A percentile compares a stretch with the other conserved stretches of the same genome.
phyloP scores from a whole-genome alignment of 1,140 invertebrate genomes.

The Thalassaphorura encarpata region DNA sequence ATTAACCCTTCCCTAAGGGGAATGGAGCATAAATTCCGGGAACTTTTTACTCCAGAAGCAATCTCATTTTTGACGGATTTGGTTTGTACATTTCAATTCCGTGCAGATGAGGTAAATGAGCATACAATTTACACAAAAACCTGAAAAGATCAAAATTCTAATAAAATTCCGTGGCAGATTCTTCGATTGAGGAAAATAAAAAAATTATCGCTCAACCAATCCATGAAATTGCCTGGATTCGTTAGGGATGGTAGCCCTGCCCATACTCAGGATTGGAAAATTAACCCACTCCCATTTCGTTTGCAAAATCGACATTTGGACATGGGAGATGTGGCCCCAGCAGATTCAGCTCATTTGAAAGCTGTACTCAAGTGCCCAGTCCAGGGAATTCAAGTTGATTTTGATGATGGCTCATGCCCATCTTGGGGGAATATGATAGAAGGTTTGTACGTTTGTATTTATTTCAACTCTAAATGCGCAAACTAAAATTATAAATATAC shows the following conservation, averaged over 20 bases:
- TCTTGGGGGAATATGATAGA: conserved; percentile 56
- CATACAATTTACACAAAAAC: conserved; percentile 3
- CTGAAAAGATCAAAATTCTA: no score
- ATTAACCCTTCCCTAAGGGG: conserved; percentile 18
- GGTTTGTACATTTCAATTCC: conserved; percentile 18
- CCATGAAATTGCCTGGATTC: background rate
- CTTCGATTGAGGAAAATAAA: conserved; percentile 4
- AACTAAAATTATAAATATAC: no score
- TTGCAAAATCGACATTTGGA: conserved; percentile 44
- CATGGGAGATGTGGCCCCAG: conserved; percentile 50
- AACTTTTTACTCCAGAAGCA: conserved; percentile 28
- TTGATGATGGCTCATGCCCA: conserved; percentile 63
- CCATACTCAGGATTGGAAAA: conserved; percentile 42
- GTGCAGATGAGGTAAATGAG: conserved; percentile 18
- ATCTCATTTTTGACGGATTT: conserved; percentile 25
- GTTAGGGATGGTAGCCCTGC: background rate
- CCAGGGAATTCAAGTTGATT: conserved; percentile 44
- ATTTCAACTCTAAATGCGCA: no score
- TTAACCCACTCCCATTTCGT: conserved; percentile 43
- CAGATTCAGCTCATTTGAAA: conserved; percentile 45
- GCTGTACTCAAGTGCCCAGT: conserved; percentile 39
- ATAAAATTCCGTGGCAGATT: conserved; percentile 9
- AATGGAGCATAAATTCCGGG: conserved; percentile 9
- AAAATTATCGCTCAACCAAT: conserved; percentile 1
- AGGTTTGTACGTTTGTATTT: conserved; percentile 8